A percentile compares a stretch with the other conserved stretches of the same genome.
phyloP scores from a whole-genome alignment of 2,113 vertebrate species.

The Ramphastos sulfuratus region DNA sequence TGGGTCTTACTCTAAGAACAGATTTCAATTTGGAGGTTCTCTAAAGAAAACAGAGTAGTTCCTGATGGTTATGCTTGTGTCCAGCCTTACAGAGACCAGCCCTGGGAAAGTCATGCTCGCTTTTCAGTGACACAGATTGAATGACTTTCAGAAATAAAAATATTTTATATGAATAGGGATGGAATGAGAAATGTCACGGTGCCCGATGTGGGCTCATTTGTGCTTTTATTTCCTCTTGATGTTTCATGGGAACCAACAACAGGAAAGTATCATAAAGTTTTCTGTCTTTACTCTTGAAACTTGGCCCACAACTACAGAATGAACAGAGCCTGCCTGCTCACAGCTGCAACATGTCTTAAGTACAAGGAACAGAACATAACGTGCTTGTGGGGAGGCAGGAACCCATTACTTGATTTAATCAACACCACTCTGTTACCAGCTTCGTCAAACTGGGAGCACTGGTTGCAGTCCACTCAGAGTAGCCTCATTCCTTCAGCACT shows the following conservation, averaged over 20 bases:
- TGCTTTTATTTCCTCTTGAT: constrained; percentile 4
- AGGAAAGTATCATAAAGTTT: background rate
- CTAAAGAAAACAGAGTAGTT: background rate
- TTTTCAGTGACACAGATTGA: background rate
- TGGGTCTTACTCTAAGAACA: background rate
- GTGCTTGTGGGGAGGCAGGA: background rate
- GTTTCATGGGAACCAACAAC: constrained; percentile 8
- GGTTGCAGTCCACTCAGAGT: background rate
- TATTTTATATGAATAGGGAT: background rate
- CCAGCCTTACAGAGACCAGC: background rate
- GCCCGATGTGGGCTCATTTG: background rate
- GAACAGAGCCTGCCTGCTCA: constrained; percentile 14
- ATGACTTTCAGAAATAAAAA: background rate
- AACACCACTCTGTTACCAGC: background rate
- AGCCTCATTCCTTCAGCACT: background rate
- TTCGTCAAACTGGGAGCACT: background rate
- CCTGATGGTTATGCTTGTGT: background rate
- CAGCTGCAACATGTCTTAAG: constrained; percentile 31
- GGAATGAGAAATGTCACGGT: background rate
- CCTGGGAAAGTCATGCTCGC: background rate
- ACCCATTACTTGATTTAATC: background rate
- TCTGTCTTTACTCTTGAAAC: constrained; percentile 46
- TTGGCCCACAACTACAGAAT: constrained; percentile 18
- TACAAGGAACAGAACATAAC: constrained; percentile 11
- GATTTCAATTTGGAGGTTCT: background rate